Base-by-base conservation (phyloP, 2,888 invertebrate genomes). In the Ophion costatus region DNA sequence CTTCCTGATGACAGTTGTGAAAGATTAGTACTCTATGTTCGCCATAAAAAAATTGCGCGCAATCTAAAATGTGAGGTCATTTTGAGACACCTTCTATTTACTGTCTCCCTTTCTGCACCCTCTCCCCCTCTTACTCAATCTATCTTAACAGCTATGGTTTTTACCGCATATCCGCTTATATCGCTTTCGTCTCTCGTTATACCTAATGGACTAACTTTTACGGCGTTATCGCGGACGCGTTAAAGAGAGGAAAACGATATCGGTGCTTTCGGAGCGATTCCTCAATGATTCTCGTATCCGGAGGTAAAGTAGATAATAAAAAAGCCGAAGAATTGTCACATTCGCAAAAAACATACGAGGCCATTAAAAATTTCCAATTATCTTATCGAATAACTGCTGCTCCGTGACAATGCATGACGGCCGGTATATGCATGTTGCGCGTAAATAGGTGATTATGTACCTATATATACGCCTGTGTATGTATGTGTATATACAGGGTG, bases 251-350 rank as follows among this genome's bases (percentile, higher is more conserved):
- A 66, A 66, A 73, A 75, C 61, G 82, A 33, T 81, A 84, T 81
- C 70, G 56, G 64, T 67, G 51, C 82, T 81, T 84, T 82, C 82
- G 79, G 59, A 75, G 79, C 66, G 79, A 82, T 84, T 79, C 73
- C 70, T 51, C 82, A 84, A 84, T 84, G 78, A 84, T 76, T 71
- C 74, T 42, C 11, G 5, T 75, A 67, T 22, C 14, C 77, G 22
- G 17, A 20, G 64, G 75, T 63, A 45, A 67, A 73, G 7, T 20
- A 51, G 71, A 78, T 67, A 56, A 69, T 77, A 73, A 56, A 76
- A 64, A 64, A 2, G 38, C 38, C 38, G 67, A 59, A 63, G 33
- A 56, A 77, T 69, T 29, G 66, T 67, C 73, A 63, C 24, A 29
- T 84, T 63, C 56, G 73, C 51, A 4, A 24, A 80, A 73, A 77